Evolutionary conservation across 2,113 vertebrate species (phyloP).

Genomic region (Panthera uncia): DNA sequence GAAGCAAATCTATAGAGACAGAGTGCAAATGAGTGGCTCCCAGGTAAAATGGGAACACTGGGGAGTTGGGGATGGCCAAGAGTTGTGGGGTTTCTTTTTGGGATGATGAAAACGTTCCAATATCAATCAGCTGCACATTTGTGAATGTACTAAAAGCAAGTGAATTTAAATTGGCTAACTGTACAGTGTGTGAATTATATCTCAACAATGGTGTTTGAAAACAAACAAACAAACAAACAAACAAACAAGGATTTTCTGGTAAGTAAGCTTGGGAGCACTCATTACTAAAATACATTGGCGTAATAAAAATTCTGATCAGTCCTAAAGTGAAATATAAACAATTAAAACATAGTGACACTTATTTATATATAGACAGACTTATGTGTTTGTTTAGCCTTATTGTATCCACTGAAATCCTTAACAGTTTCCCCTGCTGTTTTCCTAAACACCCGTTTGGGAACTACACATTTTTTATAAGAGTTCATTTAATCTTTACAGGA

Average conservation of each 20-base stretch:
- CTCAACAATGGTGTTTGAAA: not conserved
- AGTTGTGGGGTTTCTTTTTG: not conserved
- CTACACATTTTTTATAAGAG: not conserved
- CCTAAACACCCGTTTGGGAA: slow-evolving; percentile 7
- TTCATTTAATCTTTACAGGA: not conserved
- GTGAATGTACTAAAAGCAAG: not conserved
- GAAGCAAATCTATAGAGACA: not conserved
- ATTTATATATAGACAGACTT: not conserved
- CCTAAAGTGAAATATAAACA: not conserved
- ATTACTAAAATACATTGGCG: not conserved
- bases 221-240: not conserved
- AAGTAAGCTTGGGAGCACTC: not conserved
- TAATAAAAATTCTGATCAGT: slow-evolving; percentile 1
- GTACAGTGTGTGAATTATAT: not conserved
- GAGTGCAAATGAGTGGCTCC: not conserved
- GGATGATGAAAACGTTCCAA: not conserved
- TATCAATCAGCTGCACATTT: not conserved
- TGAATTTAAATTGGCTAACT: not conserved
- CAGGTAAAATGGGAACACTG: not conserved
- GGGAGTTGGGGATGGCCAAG: not conserved
- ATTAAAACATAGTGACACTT: not conserved
- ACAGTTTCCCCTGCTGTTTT: not conserved
- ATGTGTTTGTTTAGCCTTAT: not conserved
- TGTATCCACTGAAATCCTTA: not conserved
- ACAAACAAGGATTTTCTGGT: not conserved